Conservation (phyloP, 2,888 invertebrate genomes). For the Myopa tessellatipennis region DNA sequence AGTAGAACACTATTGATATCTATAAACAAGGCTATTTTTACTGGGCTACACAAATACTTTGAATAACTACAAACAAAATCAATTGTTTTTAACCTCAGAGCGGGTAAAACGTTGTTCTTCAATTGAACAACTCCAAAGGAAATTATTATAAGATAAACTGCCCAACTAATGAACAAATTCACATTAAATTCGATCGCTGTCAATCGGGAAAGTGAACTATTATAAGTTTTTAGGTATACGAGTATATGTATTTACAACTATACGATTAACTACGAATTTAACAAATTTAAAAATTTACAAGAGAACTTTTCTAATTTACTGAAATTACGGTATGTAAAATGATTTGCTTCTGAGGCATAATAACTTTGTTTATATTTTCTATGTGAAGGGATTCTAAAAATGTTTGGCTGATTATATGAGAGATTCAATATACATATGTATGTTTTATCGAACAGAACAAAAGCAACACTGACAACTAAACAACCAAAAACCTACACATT, state of each 20-base stretch:
- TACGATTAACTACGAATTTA: background rate
- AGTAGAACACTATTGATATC: background rate
- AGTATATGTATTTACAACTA: background rate
- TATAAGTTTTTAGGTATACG: too few relatives aligned
- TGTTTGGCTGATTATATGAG: too few relatives aligned
- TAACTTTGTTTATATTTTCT: background rate
- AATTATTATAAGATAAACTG: background rate
- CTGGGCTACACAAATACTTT: background rate
- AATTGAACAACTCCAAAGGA: background rate
- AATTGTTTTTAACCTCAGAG: background rate
- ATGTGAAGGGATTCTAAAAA: background rate
- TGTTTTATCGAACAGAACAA: background rate
- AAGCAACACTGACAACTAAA: slow-evolving; percentile 23
- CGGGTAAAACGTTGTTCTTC: background rate
- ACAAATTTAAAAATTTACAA: too few relatives aligned
- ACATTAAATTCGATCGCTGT: background rate
- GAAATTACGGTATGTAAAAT: background rate
- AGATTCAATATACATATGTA: background rate
- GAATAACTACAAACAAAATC: too few relatives aligned
- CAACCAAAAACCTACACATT: slow-evolving; percentile 28
- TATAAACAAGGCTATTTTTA: background rate
- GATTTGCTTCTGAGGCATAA: background rate
- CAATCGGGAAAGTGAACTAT: too few relatives aligned
- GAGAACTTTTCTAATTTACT: too few relatives aligned
- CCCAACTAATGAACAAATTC: background rate